Percentiles rank a stretch among this genome's conserved stretches.
phyloP scores from a whole-genome alignment of 2,888 invertebrate genomes.

The Drosophila greeni region DNA sequence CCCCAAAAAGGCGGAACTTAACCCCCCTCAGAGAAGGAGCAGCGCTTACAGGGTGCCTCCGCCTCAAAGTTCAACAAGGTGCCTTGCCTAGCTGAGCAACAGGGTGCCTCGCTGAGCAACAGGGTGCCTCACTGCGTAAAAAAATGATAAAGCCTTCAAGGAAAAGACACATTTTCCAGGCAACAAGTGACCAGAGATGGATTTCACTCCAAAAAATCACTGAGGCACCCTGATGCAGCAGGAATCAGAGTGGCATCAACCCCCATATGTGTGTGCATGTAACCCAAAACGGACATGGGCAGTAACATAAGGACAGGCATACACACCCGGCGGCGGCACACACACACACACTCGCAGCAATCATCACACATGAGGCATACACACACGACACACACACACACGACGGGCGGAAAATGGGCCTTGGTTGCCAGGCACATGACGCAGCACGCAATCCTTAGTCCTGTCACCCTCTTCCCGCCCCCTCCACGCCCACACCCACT shows the following conservation, averaged over 20 bases:
- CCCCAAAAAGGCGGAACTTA: slow-evolving; percentile 19
- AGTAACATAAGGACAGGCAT: slow-evolving; percentile 21
- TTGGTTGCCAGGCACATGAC: slow-evolving; percentile 39
- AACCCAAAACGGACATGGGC: slow-evolving; percentile 39
- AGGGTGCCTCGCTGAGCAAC: background rate
- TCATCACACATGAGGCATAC: slow-evolving; percentile 26
- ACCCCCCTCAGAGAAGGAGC: slow-evolving; percentile 13
- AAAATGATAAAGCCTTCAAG: background rate
- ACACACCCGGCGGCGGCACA: slow-evolving; percentile 23
- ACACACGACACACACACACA: slow-evolving; percentile 18
- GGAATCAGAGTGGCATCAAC: slow-evolving; percentile 25
- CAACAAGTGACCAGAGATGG: slow-evolving; percentile 26
- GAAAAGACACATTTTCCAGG: slow-evolving; percentile 1
- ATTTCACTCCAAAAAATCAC: background rate
- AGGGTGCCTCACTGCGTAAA: background rate
- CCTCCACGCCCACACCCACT: background rate
- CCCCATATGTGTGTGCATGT: slow-evolving; percentile 42
- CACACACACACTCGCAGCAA: slow-evolving; percentile 5
- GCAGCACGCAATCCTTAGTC: slow-evolving; percentile 39
- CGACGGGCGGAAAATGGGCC: slow-evolving; percentile 10
- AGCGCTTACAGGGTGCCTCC: slow-evolving; percentile 32
- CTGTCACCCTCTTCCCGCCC: slow-evolving; percentile 5
- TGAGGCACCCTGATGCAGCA: slow-evolving; percentile 25
- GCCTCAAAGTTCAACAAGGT: slow-evolving; percentile 18
- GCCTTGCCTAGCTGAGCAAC: background rate